Conservation (phyloP, 92 coral and sea anemone species). For the Zoanthus sociatus region DNA sequence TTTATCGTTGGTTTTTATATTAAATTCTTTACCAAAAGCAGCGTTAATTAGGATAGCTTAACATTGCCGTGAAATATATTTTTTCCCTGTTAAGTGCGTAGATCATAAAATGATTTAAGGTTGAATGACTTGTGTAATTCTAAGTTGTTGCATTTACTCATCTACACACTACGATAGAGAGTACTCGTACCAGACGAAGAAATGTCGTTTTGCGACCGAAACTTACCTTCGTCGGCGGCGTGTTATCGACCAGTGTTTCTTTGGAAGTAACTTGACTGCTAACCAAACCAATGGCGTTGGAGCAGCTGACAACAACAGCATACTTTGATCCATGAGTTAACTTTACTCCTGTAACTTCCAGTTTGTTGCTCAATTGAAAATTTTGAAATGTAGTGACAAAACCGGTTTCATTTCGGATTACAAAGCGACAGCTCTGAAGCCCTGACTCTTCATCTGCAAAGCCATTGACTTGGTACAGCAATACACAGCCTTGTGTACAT, state of each 20-base stretch:
- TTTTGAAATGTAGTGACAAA: conserved; percentile 47
- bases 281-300: conserved; percentile 69
- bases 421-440: conserved; percentile 70
- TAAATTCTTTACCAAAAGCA: no score
- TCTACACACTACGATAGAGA: no score
- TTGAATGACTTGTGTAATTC: no score
- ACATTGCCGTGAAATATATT: no score
- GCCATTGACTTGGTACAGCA: conserved; percentile 66
- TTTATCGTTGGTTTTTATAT: no score
- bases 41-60: no score
- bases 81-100: no score
- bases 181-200: no score
- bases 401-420: conserved; percentile 56
- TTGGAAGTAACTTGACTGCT: conserved; percentile 51
- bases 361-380: conserved; percentile 40
- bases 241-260: conserved; percentile 80
- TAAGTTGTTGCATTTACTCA: no score
- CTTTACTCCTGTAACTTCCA: conserved; percentile 57
- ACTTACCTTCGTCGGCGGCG: conserved; percentile 87
- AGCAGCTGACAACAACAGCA: conserved; percentile 73
- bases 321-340: conserved; percentile 77
- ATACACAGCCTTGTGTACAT: conserved; percentile 72
- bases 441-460: conserved; percentile 88
- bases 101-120: no score
- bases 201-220: not conserved